These are phyloP conservation scores for Chrysaora quinquecirrha DNA, from an alignment of 30 jellyfish, hydroid and myxozoan species.

Conservation along the genomic window DNA sequence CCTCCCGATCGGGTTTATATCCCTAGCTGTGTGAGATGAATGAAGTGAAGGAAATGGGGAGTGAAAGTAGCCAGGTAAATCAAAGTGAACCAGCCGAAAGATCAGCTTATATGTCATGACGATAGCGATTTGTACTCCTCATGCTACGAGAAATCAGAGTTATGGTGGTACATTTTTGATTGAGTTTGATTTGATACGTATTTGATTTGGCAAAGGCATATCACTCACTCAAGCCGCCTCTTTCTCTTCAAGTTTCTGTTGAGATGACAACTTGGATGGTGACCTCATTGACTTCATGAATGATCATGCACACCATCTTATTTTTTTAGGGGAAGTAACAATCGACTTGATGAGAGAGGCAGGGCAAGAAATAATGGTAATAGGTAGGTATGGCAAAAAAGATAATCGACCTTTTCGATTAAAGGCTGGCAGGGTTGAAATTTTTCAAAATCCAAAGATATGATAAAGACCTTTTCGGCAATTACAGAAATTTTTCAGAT, in stretches of 20 bases:
- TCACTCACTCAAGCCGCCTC: too few species aligned
- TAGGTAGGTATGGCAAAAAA: conserved; percentile 44
- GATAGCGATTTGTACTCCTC: too few species aligned
- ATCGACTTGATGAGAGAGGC: conserved; percentile 90
- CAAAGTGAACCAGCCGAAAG: too few species aligned
- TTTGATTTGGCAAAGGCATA: neutral
- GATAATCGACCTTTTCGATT: neutral
- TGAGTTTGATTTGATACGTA: neutral
- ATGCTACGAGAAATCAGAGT: neutral
- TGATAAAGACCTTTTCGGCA: neutral
- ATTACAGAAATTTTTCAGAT: too few species aligned
- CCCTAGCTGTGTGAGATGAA: too few species aligned
- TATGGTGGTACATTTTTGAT: neutral
- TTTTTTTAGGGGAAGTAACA: conserved; percentile 85
- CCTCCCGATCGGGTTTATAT: too few species aligned
- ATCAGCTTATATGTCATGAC: too few species aligned
- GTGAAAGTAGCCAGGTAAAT: too few species aligned
- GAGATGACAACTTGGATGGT: neutral
- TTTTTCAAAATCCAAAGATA: too few species aligned
- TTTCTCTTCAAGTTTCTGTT: neutral
- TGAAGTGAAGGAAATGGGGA: too few species aligned
- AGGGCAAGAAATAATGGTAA: conserved; percentile 91
- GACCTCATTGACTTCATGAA: neutral
- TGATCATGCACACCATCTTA: too few species aligned
- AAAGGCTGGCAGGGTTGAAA: too few species aligned